These are phyloP conservation scores for Pterobdella sp. DNA, from an alignment of 2,888 invertebrate genomes.

Conservation along the genomic window DNA sequence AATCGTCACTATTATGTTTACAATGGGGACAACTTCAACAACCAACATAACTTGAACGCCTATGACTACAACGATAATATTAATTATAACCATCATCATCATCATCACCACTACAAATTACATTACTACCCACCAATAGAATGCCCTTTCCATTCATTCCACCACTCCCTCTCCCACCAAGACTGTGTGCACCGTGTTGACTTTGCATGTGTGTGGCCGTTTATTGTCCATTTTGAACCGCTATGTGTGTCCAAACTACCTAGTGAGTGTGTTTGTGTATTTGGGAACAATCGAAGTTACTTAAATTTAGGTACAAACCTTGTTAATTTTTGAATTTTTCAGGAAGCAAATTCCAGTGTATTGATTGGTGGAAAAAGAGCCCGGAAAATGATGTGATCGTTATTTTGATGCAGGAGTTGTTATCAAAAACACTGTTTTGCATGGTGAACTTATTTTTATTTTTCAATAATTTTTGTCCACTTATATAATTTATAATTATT, in stretches of 20 bases:
- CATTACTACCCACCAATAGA: not conserved
- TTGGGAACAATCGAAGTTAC: not conserved
- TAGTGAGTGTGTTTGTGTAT: constrained; percentile 11
- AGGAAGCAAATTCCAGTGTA: constrained; percentile 7
- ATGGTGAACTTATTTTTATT: no score
- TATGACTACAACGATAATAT: not conserved
- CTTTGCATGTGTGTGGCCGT: constrained; percentile 12
- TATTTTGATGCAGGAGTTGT: not conserved
- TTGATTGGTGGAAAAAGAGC: constrained; percentile 13
- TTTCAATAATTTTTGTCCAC: no score
- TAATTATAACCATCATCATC: not conserved
- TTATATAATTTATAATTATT: no score
- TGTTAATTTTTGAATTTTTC: no score
- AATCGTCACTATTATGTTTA: not conserved
- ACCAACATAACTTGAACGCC: not conserved
- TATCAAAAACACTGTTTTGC: not conserved
- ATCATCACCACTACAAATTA: not conserved
- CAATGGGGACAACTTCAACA: not conserved
- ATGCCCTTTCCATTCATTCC: constrained; percentile 8
- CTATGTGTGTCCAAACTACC: constrained; percentile 6
- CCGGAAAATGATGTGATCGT: not conserved
- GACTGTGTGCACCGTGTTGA: constrained; percentile 25
- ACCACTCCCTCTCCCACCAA: constrained; percentile 20
- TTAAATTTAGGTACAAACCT: not conserved
- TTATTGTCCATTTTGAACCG: constrained; percentile 23